phyloP scores from a whole-genome alignment of 2,888 invertebrate genomes.

The Nudaria mundana region DNA sequence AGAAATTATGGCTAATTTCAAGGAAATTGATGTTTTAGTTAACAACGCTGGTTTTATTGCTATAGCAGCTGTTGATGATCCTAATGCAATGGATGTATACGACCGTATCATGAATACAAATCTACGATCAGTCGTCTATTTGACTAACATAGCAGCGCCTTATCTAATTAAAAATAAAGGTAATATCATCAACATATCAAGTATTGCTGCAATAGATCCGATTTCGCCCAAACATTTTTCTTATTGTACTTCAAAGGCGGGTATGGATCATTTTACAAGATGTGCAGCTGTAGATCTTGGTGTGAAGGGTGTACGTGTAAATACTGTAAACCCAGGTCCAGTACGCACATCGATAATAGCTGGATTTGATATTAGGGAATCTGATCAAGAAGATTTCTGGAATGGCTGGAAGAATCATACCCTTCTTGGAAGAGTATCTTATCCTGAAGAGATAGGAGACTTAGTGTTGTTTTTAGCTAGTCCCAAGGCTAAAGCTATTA shows the following conservation, averaged over 20 bases:
- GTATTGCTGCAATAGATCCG: conserved; percentile 6
- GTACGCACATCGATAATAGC: conserved; percentile 5
- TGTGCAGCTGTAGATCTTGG: conserved; percentile 4
- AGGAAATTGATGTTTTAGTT: conserved; percentile 15
- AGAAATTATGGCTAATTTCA: conserved; percentile 5
- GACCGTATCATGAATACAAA: conserved; percentile 13
- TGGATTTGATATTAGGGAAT: background rate
- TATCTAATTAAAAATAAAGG: conserved; percentile 48
- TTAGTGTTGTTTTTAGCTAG: conserved; percentile 5
- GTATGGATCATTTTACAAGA: conserved; percentile 8
- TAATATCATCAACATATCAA: conserved; percentile 86
- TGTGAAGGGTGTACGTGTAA: conserved; percentile 5
- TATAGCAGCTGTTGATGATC: background rate
- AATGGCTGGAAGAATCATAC: background rate
- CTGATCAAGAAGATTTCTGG: background rate
- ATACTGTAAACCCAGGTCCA: conserved; percentile 5
- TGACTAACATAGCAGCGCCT: conserved; percentile 23
- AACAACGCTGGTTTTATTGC: conserved; percentile 18
- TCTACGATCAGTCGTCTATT: conserved; percentile 11
- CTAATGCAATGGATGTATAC: conserved; percentile 9
- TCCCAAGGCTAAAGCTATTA: conserved; percentile 5
- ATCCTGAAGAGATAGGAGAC: conserved; percentile 7
- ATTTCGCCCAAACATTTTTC: conserved; percentile 4
- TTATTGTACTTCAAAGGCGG: conserved; percentile 12
- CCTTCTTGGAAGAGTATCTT: conserved; percentile 5